Evolutionary conservation across 2,797 vertebrate species (phyloP).

Genomic region (Onychomys arenicola): DNA sequence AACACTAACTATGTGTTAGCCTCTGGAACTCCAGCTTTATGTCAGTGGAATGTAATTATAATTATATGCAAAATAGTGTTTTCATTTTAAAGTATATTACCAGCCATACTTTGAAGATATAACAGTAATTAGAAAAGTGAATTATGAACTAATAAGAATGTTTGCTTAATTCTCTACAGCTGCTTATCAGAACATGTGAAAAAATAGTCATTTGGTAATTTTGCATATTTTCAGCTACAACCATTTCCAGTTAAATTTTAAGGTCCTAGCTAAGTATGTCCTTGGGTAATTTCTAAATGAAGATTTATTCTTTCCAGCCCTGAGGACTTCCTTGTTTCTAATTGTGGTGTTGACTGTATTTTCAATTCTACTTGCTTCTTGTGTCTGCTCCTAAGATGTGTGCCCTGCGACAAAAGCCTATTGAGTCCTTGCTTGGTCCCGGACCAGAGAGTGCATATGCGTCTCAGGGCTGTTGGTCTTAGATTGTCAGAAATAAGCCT

Average conservation of each 20-base stretch:
- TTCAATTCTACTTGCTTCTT: background rate
- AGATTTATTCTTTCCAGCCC: background rate
- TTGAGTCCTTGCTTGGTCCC: background rate
- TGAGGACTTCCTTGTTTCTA: background rate
- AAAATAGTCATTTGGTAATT: background rate
- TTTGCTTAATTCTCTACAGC: background rate
- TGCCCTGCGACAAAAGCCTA: background rate
- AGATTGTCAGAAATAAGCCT: background rate
- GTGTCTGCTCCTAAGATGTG: background rate
- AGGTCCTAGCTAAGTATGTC: background rate
- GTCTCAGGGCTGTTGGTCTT: background rate
- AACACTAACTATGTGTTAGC: background rate
- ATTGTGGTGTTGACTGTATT: background rate
- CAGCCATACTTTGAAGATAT: constrained; percentile 34
- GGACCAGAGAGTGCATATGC: background rate
- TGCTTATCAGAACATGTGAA: background rate
- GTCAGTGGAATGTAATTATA: constrained; percentile 1
- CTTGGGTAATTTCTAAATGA: constrained; percentile 28
- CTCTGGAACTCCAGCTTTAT: background rate
- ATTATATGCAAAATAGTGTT: background rate
- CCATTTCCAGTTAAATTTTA: constrained; percentile 10
- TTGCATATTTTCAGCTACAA: constrained; percentile 11
- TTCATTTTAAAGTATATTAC: constrained; percentile 47
- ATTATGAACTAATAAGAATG: constrained; percentile 41
- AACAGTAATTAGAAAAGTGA: constrained; percentile 1